Percentiles rank a stretch among this genome's conserved stretches.
Evolutionary conservation across 2,797 vertebrate species (phyloP).

Genomic region (Pipistrellus pipistrellus): DNA sequence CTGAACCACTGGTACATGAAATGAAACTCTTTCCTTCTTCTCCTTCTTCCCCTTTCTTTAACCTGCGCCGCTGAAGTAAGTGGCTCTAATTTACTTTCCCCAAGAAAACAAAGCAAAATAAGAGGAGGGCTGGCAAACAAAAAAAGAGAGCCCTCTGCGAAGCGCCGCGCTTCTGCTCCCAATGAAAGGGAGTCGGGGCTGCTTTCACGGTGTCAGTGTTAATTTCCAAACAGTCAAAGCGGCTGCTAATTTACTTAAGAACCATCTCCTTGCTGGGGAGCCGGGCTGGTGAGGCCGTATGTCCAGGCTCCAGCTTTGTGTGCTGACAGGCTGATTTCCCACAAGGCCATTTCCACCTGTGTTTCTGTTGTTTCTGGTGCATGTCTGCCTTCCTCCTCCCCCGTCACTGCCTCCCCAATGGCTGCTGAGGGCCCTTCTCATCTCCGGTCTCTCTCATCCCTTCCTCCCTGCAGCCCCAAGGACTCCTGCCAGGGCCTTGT

Average conservation of each 20-base stretch:
- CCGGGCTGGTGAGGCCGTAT: constrained; percentile 87
- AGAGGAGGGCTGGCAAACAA: constrained; percentile 66
- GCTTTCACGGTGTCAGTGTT: constrained; percentile 89
- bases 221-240: constrained; percentile 90
- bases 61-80: constrained; percentile 82
- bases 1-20: constrained; percentile 88
- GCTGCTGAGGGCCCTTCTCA: constrained; percentile 92
- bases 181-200: constrained; percentile 89
- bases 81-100: constrained; percentile 82
- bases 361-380: constrained; percentile 91
- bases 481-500: constrained; percentile 90
- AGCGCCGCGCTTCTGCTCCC: constrained; percentile 83
- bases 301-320: constrained; percentile 91
- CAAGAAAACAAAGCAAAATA: constrained; percentile 79
- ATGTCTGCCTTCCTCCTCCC: constrained; percentile 90
- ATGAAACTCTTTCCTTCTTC: constrained; percentile 85
- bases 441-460: constrained; percentile 93
- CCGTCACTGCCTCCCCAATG: constrained; percentile 89
- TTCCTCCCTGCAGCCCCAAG: constrained; percentile 89
- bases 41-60: constrained; percentile 76
- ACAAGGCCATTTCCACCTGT: constrained; percentile 91
- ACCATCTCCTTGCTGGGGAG: constrained; percentile 87
- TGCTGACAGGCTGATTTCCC: constrained; percentile 93
- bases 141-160: constrained; percentile 79
- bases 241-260: constrained; percentile 91